Base-by-base conservation (phyloP, 2,888 invertebrate species). In the Hirtodrosophila histrioides region DNA sequence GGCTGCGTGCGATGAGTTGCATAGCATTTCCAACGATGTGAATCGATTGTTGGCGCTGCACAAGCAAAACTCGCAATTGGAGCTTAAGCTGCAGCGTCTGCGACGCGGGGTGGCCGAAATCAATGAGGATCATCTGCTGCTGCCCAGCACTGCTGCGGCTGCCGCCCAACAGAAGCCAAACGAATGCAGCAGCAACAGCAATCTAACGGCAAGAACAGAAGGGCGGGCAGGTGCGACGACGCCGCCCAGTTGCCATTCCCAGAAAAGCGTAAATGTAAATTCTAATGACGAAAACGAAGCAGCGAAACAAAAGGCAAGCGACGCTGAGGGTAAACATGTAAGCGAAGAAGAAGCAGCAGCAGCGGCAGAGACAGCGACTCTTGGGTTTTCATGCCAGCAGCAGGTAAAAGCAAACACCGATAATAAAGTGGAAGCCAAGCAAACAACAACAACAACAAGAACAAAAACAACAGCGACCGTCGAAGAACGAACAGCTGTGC, bases 11-110 rank as follows among this genome's bases (percentile, higher is more conserved):
- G 86, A 89, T 57, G 88, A 91, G 76, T 62, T 91, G 55, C 83
- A 90, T 43, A 90, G 90, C 74, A 91, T 91, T 64, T 86, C 91
- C 8, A 90, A 90, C 69, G 91, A 90, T 75, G 90, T 91, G 43
- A 90, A 91, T 81, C 89, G 89, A 8, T 49, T 91, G 71, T 69
- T 91, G 63, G 82, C 79, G 54, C 63, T 89, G 48, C 81, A 81
- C 60, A 90, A 90, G 69, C 88, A 89, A 51, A 89, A 88, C 44
- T 90, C 90, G 0, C 88, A 90, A 60, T 55, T 90, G 56, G 90
- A 90, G 64, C 56, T 90, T 0, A 90, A 90, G 55, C 70, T 91
- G 60, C 90, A 90, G 61, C 89, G 89, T 36, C 69, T 91, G 57
- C 87, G 89, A 33, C 86, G 88, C 65, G 90, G 88, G 64, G 89